phyloP scores from a whole-genome alignment of 2,797 vertebrate species.

The Fundulus diaphanus region DNA sequence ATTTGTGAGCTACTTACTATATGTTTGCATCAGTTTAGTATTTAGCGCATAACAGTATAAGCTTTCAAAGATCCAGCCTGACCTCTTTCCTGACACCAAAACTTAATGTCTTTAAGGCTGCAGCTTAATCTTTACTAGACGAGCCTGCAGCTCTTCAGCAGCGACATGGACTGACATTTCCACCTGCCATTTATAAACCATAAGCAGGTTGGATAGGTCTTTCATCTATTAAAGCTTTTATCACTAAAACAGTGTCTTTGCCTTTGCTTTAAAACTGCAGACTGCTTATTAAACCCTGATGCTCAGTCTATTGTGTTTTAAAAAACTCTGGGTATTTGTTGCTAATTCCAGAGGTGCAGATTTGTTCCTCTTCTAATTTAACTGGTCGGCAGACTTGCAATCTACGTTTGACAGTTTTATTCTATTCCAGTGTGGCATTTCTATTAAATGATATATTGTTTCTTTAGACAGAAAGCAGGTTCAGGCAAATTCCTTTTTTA shows the following conservation, averaged over 20 bases:
- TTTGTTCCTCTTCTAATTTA: neutral
- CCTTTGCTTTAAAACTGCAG: conserved; percentile 13
- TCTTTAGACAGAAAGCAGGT: neutral
- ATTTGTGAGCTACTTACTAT: neutral
- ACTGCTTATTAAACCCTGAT: neutral
- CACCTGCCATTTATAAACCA: conserved; percentile 5
- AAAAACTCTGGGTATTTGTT: neutral
- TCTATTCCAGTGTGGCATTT: neutral
- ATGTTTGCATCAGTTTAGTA: neutral
- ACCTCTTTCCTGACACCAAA: neutral
- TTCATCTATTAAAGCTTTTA: conserved; percentile 4
- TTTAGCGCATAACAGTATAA: neutral
- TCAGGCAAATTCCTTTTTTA: neutral
- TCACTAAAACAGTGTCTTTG: neutral
- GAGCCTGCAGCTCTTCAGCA: neutral
- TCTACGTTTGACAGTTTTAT: neutral
- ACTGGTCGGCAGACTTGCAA: neutral
- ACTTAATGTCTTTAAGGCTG: neutral
- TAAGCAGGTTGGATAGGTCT: too few relatives aligned
- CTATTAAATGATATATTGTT: neutral
- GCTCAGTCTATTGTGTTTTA: neutral
- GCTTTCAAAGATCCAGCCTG: neutral
- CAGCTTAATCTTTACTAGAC: neutral
- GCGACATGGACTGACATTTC: neutral
- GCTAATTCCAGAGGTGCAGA: neutral